These are phyloP conservation scores for Scaptomyza parva DNA, from an alignment of 2,888 invertebrate genomes.

Conservation along the genomic window DNA sequence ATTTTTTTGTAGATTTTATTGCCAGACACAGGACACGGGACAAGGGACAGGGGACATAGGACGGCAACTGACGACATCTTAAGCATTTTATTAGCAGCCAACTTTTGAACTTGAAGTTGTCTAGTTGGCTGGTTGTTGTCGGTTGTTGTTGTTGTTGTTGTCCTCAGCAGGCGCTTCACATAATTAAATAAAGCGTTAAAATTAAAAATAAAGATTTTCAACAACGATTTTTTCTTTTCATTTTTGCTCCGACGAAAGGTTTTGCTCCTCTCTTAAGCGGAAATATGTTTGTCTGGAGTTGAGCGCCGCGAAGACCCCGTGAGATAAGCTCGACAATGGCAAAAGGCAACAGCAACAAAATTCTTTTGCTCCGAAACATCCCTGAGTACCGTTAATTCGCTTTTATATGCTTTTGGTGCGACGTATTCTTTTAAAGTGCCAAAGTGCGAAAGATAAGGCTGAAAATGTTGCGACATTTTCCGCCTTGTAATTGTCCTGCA, in stretches of 20 bases:
- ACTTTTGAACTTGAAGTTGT: constrained; percentile 67
- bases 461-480: constrained; percentile 77
- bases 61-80: constrained; percentile 32
- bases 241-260: constrained; percentile 15
- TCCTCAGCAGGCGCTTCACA: constrained; percentile 68
- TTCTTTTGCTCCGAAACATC: constrained; percentile 16
- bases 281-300: constrained; percentile 66
- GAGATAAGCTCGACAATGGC: constrained; percentile 56
- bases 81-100: constrained; percentile 66
- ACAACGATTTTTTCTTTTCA: constrained; percentile 38
- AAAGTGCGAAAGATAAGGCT: constrained; percentile 62
- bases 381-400: constrained; percentile 54
- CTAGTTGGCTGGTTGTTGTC: too few relatives aligned
- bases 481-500: constrained; percentile 67
- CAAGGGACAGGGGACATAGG: neutral
- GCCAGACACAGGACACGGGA: constrained; percentile 37
- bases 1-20: constrained; percentile 77
- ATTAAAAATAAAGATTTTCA: constrained; percentile 79
- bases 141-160: constrained; percentile 49
- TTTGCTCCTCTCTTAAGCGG: constrained; percentile 29
- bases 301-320: constrained; percentile 21
- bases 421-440: constrained; percentile 61
- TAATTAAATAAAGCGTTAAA: constrained; percentile 83
- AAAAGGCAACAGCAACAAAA: constrained; percentile 33
- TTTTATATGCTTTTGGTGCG: constrained; percentile 59